Conservation (phyloP, 64 coral and sea anemone species). For the Stichodactyla helianthus region DNA sequence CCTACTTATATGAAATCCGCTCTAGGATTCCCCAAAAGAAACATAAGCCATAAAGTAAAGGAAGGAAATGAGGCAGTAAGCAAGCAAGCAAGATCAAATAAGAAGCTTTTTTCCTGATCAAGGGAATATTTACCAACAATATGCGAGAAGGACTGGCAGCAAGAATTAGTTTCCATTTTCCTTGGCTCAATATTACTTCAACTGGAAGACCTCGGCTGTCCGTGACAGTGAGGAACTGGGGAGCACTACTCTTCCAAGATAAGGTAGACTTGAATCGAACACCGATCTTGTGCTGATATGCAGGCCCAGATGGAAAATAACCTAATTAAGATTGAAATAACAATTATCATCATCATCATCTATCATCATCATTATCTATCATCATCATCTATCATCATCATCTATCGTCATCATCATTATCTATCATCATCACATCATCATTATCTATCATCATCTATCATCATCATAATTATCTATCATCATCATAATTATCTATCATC, state of each 20-base stretch:
- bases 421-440: too few species aligned
- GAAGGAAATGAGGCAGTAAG: too few species aligned
- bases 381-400: too few species aligned
- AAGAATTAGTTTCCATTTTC: slow-evolving; percentile 83
- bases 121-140: slow-evolving; percentile 53
- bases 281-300: slow-evolving; percentile 41
- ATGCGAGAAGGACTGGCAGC: slow-evolving; percentile 64
- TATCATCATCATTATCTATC: too few species aligned
- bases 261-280: slow-evolving; percentile 71
- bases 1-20: too few species aligned
- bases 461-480: too few species aligned
- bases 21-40: too few species aligned
- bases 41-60: too few species aligned
- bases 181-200: slow-evolving; percentile 70
- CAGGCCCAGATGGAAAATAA: slow-evolving; percentile 46
- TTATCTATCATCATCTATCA: neutral
- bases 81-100: too few species aligned
- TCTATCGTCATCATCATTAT: too few species aligned
- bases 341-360: neutral
- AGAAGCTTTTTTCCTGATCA: too few species aligned
- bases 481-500: neutral
- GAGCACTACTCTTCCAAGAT: slow-evolving; percentile 38
- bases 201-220: slow-evolving; percentile 43
- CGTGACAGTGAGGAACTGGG: slow-evolving; percentile 61
- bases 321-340: slow-evolving; percentile 31